Percentiles rank a stretch among this genome's conserved stretches.
phyloP scores from a whole-genome alignment of 2,888 invertebrate species.

The Thera britannica region DNA sequence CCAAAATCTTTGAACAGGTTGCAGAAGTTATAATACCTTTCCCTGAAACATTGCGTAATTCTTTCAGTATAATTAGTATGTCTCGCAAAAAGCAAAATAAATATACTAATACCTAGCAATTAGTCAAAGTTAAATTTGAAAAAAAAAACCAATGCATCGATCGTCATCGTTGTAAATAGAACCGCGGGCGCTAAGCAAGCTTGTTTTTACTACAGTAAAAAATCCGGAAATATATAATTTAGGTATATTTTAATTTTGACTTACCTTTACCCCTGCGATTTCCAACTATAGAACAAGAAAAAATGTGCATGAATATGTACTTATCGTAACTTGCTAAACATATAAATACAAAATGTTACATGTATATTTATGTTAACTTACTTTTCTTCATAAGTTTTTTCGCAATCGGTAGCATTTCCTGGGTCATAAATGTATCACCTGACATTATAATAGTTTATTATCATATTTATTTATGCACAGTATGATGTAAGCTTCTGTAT shows the following conservation, averaged over 20 bases:
- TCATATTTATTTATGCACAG: background rate
- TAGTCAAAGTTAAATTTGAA: too few species aligned
- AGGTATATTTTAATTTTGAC: background rate
- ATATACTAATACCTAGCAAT: too few species aligned
- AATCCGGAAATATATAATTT: background rate
- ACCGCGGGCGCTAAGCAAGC: too few species aligned
- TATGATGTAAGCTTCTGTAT: too few species aligned
- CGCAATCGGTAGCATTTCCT: slow-evolving; percentile 61
- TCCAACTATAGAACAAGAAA: slow-evolving; percentile 18
- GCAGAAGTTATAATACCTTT: slow-evolving; percentile 65
- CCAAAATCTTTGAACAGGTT: slow-evolving; percentile 54
- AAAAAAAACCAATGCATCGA: too few species aligned
- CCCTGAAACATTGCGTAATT: slow-evolving; percentile 44
- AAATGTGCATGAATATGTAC: background rate
- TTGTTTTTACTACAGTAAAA: background rate
- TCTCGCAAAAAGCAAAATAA: too few species aligned
- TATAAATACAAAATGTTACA: background rate
- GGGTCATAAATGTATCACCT: slow-evolving; percentile 67
- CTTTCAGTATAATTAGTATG: background rate
- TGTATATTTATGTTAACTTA: slow-evolving; percentile 28
- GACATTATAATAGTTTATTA: background rate
- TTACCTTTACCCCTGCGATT: slow-evolving; percentile 3
- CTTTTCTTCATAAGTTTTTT: slow-evolving; percentile 57
- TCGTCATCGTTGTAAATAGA: too few species aligned
- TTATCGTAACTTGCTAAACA: background rate